phyloP scores from a whole-genome alignment of 2,797 vertebrate species.

The Poeciliopsis infans region DNA sequence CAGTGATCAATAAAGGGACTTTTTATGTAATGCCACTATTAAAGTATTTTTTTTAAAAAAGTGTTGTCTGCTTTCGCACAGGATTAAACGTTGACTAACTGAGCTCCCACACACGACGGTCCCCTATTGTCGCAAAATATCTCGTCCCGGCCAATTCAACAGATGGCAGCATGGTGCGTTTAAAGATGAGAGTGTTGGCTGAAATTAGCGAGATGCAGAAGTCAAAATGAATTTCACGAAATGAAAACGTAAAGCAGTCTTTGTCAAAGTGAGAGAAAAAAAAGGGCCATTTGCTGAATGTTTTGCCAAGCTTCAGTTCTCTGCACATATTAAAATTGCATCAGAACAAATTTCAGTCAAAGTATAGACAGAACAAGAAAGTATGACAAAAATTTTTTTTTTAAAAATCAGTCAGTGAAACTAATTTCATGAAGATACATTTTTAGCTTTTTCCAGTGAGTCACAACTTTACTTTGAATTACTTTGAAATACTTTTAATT shows the following conservation, averaged over 20 bases:
- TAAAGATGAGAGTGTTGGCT: neutral
- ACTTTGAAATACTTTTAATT: neutral
- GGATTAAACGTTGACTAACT: slow-evolving; percentile 15
- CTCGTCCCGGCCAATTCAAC: slow-evolving; percentile 13
- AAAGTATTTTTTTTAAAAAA: neutral
- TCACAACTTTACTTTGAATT: neutral
- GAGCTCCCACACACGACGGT: slow-evolving; percentile 1
- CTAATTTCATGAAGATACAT: neutral
- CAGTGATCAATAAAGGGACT: neutral
- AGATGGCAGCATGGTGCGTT: slow-evolving; percentile 24
- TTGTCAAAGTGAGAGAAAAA: neutral
- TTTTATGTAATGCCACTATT: neutral
- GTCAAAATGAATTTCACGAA: neutral
- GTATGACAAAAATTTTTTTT: too few relatives aligned
- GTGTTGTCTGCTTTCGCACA: neutral
- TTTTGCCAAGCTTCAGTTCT: neutral
- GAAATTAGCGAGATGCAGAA: slow-evolving; percentile 17
- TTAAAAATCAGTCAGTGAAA: neutral
- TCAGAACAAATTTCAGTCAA: neutral
- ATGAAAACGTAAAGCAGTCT: neutral
- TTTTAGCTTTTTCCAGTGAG: neutral
- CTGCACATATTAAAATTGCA: neutral
- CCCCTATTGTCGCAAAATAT: neutral
- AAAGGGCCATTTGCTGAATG: neutral
- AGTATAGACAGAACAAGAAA: neutral